phyloP scores from a whole-genome alignment of 2,113 vertebrate genomes.

The western clawed frog (Xenopus tropicalis) region UCB_Xtro_10.0 CM004452.2:31263501-31264000 shows the following conservation, averaged over 20 bases:
- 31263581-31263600: constrained; percentile 70
- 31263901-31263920: constrained; percentile 79
- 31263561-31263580: constrained; percentile 58
- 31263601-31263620: constrained; percentile 74
- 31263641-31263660: constrained; percentile 58
- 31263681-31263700: constrained; percentile 69
- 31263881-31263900: constrained; percentile 72
- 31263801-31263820: constrained; percentile 73
- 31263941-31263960: constrained; percentile 58
- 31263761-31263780: too few species aligned
- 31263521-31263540: constrained; percentile 69
- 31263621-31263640: constrained; percentile 76
- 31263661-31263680: constrained; percentile 69
- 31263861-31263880: constrained; percentile 63
- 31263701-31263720: constrained; percentile 68
- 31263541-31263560: constrained; percentile 69
- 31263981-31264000: too few species aligned
- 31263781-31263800: background rate
- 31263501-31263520: constrained; percentile 56
- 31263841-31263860: constrained; percentile 70
- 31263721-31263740: too few species aligned
- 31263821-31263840: constrained; percentile 77
- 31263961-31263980: background rate
- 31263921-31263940: constrained; percentile 65
- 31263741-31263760: too few species aligned